Conservation (phyloP, 2,888 invertebrate genomes). For the Conchocele bisecta region DNA sequence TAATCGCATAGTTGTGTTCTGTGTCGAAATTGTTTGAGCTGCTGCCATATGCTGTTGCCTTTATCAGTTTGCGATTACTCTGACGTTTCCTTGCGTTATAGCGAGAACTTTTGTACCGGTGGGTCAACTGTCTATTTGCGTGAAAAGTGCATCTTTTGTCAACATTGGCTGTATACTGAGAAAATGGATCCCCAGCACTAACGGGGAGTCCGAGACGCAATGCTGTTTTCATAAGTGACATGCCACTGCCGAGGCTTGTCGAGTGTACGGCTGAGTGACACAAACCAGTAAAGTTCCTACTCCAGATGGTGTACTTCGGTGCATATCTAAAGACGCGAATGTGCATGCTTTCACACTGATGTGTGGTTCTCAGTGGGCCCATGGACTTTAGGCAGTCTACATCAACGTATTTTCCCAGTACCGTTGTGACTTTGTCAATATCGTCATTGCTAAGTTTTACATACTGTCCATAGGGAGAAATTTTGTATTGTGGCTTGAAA, state of each 20-base stretch:
- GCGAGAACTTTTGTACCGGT: constrained; percentile 1
- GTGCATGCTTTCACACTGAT: constrained; percentile 22
- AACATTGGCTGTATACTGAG: neutral
- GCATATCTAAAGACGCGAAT: constrained; percentile 6
- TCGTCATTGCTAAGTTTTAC: constrained; percentile 4
- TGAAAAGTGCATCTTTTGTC: neutral
- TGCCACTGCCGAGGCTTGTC: neutral
- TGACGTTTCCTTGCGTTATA: neutral
- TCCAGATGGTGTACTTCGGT: constrained; percentile 21
- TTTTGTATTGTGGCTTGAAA: neutral
- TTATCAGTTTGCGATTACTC: neutral
- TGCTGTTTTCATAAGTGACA: neutral
- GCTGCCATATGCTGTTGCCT: neutral
- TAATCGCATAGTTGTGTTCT: neutral
- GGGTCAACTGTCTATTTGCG: neutral
- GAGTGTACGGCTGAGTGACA: constrained; percentile 15
- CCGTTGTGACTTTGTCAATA: constrained; percentile 2
- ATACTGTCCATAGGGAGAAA: constrained; percentile 15
- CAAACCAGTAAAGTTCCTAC: constrained; percentile 16
- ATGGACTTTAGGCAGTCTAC: constrained; percentile 1
- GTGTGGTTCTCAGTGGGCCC: constrained; percentile 3
- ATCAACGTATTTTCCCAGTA: neutral
- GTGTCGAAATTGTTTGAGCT: neutral
- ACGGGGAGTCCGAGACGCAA: neutral
- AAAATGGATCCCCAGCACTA: constrained; percentile 9